Evolutionary conservation across 2,113 vertebrate genomes (phyloP).

Genomic region (Silurus meridionalis): DNA sequence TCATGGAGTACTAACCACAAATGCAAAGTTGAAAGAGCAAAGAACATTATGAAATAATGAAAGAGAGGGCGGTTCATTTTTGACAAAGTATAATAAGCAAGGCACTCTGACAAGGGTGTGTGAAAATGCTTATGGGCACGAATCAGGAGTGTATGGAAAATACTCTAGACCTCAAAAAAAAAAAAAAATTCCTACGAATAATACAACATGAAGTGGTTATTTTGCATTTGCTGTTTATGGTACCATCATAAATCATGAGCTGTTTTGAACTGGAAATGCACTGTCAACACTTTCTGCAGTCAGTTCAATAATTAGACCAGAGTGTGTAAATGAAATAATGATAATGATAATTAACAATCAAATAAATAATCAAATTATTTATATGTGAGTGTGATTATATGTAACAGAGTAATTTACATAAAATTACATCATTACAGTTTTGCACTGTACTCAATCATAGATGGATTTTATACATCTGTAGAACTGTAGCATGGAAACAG

Average conservation of each 20-base stretch:
- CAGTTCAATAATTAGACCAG: background rate
- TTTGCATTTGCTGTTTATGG: background rate
- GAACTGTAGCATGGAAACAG: background rate
- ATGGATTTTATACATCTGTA: background rate
- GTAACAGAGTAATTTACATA: background rate
- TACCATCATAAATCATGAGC: background rate
- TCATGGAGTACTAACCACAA: conserved; percentile 16
- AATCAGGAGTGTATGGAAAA: background rate
- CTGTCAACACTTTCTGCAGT: background rate
- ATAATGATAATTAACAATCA: background rate
- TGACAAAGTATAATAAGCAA: conserved; percentile 1
- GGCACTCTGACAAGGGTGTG: background rate
- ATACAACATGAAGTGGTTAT: background rate
- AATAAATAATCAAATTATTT: background rate
- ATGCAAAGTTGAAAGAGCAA: conserved; percentile 14
- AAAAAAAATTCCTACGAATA: background rate
- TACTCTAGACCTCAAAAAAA: background rate
- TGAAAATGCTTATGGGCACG: background rate
- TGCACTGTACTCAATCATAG: background rate
- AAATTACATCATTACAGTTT: background rate
- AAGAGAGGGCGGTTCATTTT: background rate
- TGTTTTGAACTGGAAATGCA: background rate
- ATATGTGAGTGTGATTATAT: background rate
- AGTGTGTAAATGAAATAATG: background rate
- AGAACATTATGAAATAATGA: background rate